Evolutionary conservation across 2,113 vertebrate species (phyloP), one percentile per base, ranked within the genome.

Genomic region (Chamaetylas fuelleborni): DNA sequence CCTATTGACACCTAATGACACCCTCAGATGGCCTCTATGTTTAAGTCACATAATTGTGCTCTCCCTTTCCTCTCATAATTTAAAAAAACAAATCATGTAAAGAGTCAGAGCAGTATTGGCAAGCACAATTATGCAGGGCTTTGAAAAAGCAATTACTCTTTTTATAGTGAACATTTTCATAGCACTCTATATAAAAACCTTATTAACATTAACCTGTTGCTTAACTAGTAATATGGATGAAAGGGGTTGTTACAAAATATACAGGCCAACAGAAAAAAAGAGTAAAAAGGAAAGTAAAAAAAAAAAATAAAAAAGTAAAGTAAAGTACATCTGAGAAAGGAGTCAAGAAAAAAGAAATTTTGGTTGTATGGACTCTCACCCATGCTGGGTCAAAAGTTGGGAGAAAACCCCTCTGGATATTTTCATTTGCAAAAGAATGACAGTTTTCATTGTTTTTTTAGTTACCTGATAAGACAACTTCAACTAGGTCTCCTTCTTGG

Each of bases 401-500:
- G 15, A 64, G 22, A 86, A 89, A 87, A 85, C 36, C 25, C 40
- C 17, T 33, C 16, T 42, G 22, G 9, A 20, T 74, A 8, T 74
- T 83, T 76, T 40, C 0, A 19, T 31, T 36, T 58, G 47, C 53
- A 83, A 77, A 93, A 85, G 28, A 33, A 40, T 81, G 40, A 65
- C 19, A 81, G 20, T 65, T 81, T 57, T 62, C 14, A 95, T 22
- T 60, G 31, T 0, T 51, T 69, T 69, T 81, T 82, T 54, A 85
- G n/a, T 96, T 98, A 99, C 99, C 99, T 98, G 99, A 99, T 79
- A 99, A 96, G 85, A 99, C 98, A 91, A 99, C 99, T 98, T 99
- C 99, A 94, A 99, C 98, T 50, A 99, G 98, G 91, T 99, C 98
- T 45, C 98, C 98, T 93, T 99, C 98, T 92, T 98, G 98, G 89